These are phyloP conservation scores for Platysteira castanea DNA, from an alignment of 2,113 vertebrate genomes.

Conservation along the genomic window DNA sequence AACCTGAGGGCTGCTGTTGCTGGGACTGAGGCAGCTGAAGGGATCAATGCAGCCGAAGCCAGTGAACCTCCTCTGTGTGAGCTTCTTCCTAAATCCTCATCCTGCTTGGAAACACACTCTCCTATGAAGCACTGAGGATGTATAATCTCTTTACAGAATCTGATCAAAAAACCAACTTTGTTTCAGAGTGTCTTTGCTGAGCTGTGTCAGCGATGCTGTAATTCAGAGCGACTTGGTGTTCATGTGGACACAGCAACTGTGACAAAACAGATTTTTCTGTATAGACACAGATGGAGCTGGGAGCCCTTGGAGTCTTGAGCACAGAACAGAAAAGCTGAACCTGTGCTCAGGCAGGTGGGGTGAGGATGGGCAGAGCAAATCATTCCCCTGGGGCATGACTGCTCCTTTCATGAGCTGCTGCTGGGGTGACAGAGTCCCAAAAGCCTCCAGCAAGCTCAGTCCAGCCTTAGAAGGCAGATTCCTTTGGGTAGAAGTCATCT, in stretches of 20 bases:
- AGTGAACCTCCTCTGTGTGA: neutral
- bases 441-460: neutral
- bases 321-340: neutral
- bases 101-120: neutral
- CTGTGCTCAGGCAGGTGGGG: neutral
- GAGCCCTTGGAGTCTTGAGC: rapidly evolving
- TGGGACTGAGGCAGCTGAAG: neutral
- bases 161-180: neutral
- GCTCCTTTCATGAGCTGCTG: neutral
- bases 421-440: neutral
- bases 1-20: neutral
- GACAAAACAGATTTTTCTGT: neutral
- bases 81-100: neutral
- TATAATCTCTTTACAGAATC: neutral
- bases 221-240: neutral
- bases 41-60: neutral
- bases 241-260: neutral
- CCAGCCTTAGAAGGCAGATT: neutral
- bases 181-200: neutral
- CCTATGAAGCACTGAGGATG: neutral
- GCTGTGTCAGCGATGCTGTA: neutral
- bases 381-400: neutral
- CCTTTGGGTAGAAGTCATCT: neutral
- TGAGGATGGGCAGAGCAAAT: neutral
- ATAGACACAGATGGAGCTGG: neutral